Evolutionary conservation across 2,888 invertebrate genomes (phyloP).

Genomic region (Bruchidius siliquastri): DNA sequence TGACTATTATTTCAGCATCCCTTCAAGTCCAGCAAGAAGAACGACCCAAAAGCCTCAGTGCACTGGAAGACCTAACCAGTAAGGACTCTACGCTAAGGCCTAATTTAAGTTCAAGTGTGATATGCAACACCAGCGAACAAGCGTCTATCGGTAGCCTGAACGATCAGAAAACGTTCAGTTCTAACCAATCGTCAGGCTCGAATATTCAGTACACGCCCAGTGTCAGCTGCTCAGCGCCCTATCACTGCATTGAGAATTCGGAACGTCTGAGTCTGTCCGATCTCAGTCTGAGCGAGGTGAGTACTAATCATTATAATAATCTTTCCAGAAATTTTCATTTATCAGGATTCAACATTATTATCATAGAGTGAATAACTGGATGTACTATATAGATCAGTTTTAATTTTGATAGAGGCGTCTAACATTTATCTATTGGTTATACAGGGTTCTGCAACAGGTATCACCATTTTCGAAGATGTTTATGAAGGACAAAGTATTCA

Average conservation of each 20-base stretch:
- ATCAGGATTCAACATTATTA: too few relatives aligned
- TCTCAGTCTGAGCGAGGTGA: constrained; percentile 38
- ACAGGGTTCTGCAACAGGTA: too few relatives aligned
- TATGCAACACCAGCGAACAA: constrained; percentile 36
- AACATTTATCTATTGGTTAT: too few relatives aligned
- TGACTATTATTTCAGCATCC: not conserved
- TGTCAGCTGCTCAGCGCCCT: constrained; percentile 28
- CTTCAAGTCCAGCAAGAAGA: constrained; percentile 18
- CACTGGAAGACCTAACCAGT: constrained; percentile 35
- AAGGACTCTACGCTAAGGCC: constrained; percentile 29
- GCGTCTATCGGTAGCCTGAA: constrained; percentile 26
- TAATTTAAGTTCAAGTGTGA: constrained; percentile 35
- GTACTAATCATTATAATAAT: too few relatives aligned
- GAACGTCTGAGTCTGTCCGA: constrained; percentile 34
- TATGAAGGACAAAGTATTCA: too few relatives aligned
- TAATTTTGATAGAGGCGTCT: too few relatives aligned
- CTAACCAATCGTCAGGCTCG: constrained; percentile 34
- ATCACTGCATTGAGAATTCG: constrained; percentile 36
- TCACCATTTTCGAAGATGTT: too few relatives aligned
- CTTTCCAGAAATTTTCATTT: too few relatives aligned
- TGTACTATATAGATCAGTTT: too few relatives aligned
- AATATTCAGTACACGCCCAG: constrained; percentile 37
- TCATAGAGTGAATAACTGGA: too few relatives aligned
- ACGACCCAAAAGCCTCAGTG: constrained; percentile 43
- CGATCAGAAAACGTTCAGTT: constrained; percentile 29